phyloP scores from a whole-genome alignment of 2,797 vertebrate species.

The Protonibea diacanthus region DNA sequence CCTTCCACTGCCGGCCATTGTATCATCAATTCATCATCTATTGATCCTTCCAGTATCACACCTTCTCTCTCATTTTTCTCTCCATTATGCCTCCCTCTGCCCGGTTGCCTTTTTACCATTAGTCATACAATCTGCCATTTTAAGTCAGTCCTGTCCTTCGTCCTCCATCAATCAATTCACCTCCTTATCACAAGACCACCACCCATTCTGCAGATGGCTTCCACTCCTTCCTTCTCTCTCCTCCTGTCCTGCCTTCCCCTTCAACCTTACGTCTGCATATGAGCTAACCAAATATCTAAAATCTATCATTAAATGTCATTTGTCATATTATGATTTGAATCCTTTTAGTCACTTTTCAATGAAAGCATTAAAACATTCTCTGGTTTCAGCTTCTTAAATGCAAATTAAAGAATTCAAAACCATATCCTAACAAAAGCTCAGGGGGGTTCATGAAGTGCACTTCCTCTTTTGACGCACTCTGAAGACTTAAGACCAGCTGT shows the following conservation, averaged over 20 bases:
- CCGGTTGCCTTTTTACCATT: slow-evolving; percentile 13
- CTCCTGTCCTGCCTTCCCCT: background rate
- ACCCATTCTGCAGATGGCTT: background rate
- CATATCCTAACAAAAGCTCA: slow-evolving; percentile 34
- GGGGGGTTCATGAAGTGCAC: slow-evolving; percentile 10
- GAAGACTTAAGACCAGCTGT: slow-evolving; percentile 9
- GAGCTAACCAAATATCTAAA: background rate
- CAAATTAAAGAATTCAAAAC: slow-evolving; percentile 26
- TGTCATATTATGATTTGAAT: background rate
- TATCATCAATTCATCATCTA: slow-evolving; percentile 36
- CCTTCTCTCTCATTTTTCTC: slow-evolving; percentile 21
- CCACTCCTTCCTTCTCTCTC: background rate
- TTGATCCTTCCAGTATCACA: slow-evolving; percentile 32
- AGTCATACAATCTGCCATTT: slow-evolving; percentile 31
- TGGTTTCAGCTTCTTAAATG: background rate
- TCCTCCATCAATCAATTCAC: slow-evolving; percentile 12
- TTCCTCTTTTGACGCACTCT: slow-evolving; percentile 44
- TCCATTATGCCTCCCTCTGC: background rate
- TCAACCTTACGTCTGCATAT: background rate
- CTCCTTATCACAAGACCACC: slow-evolving; percentile 3
- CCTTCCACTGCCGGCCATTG: slow-evolving; percentile 3
- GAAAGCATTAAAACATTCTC: background rate
- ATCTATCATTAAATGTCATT: background rate
- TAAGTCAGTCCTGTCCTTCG: slow-evolving; percentile 22
- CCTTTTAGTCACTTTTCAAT: background rate